phyloP scores from a whole-genome alignment of 2,113 vertebrate genomes.

The Dissostichus mawsoni region DNA sequence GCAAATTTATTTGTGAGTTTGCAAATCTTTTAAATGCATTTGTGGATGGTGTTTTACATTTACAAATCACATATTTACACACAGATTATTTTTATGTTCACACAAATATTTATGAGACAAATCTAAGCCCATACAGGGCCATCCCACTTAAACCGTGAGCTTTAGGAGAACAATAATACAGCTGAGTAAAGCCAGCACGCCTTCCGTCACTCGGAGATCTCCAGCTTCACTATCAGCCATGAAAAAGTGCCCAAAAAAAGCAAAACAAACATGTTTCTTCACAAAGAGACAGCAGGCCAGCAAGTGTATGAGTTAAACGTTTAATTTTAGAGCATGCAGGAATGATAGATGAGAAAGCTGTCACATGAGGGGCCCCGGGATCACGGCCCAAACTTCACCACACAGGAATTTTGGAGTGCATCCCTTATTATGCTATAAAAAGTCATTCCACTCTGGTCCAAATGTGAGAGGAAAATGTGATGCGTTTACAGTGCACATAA shows the following conservation, averaged over 20 bases:
- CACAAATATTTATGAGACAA: too few relatives aligned
- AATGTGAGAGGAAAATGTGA: constrained; percentile 57
- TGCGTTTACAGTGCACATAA: constrained; percentile 26
- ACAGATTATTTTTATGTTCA: too few relatives aligned
- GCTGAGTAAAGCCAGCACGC: constrained; percentile 60
- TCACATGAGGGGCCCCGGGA: constrained; percentile 66
- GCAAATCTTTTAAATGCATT: too few relatives aligned
- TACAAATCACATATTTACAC: too few relatives aligned
- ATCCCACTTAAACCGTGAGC: constrained; percentile 55
- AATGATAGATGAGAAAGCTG: constrained; percentile 79
- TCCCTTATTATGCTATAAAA: constrained; percentile 58
- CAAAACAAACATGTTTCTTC: constrained; percentile 76
- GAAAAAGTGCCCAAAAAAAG: constrained; percentile 60
- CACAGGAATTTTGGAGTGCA: constrained; percentile 67
- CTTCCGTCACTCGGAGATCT: constrained; percentile 39
- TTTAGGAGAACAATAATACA: constrained; percentile 66
- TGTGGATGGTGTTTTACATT: too few relatives aligned
- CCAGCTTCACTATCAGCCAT: constrained; percentile 48
- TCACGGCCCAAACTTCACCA: constrained; percentile 66
- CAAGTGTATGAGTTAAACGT: constrained; percentile 68
- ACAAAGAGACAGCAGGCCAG: constrained; percentile 56
- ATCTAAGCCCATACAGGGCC: constrained; percentile 27
- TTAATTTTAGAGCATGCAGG: constrained; percentile 67
- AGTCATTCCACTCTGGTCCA: constrained; percentile 61
- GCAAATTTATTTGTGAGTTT: too few relatives aligned